phyloP scores from a whole-genome alignment of 2,888 invertebrate genomes.

The Palloptera scutellata region DNA sequence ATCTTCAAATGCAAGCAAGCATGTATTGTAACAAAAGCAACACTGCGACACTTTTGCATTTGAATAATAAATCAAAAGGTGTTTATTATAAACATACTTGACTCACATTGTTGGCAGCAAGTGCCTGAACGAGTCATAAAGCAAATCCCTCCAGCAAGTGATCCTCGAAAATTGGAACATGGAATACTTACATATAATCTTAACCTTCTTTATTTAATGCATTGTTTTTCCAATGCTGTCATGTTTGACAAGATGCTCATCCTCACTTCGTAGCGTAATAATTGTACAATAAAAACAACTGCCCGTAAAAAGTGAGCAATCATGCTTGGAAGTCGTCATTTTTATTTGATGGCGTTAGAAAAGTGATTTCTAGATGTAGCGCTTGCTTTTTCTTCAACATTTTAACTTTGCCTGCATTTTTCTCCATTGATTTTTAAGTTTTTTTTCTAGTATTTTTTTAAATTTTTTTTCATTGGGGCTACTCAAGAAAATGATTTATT shows the following conservation, averaged over 20 bases:
- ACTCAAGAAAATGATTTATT: constrained; percentile 34
- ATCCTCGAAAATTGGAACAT: too few species aligned
- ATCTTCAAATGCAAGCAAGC: too few species aligned
- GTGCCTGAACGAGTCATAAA: background rate
- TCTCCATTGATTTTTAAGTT: background rate
- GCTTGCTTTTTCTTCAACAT: background rate
- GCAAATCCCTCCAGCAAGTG: too few species aligned
- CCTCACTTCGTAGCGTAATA: background rate
- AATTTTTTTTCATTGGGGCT: constrained; percentile 20
- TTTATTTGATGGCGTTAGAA: constrained; percentile 22
- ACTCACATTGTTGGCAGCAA: background rate
- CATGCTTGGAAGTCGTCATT: background rate
- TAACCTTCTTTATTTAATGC: background rate
- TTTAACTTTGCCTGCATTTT: background rate
- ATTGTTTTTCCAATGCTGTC: constrained; percentile 7
- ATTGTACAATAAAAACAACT: background rate
- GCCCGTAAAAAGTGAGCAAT: background rate
- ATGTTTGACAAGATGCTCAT: constrained; percentile 26
- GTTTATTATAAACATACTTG: constrained; percentile 3
- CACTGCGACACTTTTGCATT: too few species aligned
- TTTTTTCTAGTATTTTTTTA: background rate
- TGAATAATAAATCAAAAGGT: constrained; percentile 1
- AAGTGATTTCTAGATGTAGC: constrained; percentile 10
- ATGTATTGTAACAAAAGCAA: too few species aligned
- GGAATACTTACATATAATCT: too few species aligned